phyloP scores from a whole-genome alignment of 2,888 invertebrate genomes.

The Tetragnatha montana region DNA sequence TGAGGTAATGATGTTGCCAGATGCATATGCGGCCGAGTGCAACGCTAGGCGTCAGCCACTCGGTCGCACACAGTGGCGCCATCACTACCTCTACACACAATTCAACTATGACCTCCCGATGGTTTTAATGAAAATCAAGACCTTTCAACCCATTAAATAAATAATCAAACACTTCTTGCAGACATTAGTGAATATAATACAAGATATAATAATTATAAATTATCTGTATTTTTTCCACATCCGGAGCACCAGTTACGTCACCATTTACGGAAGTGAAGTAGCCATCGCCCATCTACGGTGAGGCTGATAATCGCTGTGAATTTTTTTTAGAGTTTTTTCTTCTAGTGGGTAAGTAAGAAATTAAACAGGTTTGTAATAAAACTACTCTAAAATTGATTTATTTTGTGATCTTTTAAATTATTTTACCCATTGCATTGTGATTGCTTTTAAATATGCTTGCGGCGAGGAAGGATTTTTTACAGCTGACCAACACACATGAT shows the following conservation, averaged over 20 bases:
- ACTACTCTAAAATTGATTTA: slow-evolving; percentile 35
- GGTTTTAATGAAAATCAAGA: neutral
- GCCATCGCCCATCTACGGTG: slow-evolving; percentile 71
- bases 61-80: too few relatives aligned
- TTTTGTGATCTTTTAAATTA: slow-evolving; percentile 25
- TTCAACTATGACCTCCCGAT: too few relatives aligned
- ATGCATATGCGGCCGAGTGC: too few relatives aligned
- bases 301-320: slow-evolving; percentile 67
- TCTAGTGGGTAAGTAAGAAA: slow-evolving; percentile 68
- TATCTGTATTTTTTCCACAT: slow-evolving; percentile 57
- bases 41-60: too few relatives aligned
- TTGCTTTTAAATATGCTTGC: slow-evolving; percentile 49
- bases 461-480: slow-evolving; percentile 60
- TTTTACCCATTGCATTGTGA: slow-evolving; percentile 11
- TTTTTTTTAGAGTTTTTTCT: slow-evolving; percentile 69
- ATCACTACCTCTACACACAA: too few relatives aligned
- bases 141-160: neutral
- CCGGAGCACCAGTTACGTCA: slow-evolving; percentile 61
- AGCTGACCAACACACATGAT: slow-evolving; percentile 68
- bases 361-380: slow-evolving; percentile 48
- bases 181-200: neutral
- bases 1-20: too few relatives aligned
- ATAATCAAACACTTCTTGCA: neutral
- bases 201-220: neutral
- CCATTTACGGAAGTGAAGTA: slow-evolving; percentile 71